These are phyloP conservation scores for Contarinia nasturtii DNA, from an alignment of 1,140 invertebrate genomes.

Conservation along the genomic window DNA sequence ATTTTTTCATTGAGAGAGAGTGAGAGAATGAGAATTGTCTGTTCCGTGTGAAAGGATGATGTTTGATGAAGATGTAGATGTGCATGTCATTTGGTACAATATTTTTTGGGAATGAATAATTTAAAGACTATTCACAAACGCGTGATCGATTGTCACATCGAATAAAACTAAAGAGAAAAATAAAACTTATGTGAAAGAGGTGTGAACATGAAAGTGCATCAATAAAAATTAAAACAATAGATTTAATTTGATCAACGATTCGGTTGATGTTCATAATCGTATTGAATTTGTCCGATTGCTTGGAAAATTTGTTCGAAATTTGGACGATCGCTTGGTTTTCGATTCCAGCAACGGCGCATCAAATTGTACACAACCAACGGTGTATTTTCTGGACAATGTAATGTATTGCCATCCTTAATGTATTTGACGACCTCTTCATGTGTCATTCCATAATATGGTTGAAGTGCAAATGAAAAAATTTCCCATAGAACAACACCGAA, in stretches of 20 bases:
- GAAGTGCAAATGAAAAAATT: constrained; percentile 82
- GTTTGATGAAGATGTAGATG: too few species aligned
- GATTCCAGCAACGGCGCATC: constrained; percentile 86
- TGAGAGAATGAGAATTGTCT: too few species aligned
- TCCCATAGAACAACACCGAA: constrained; percentile 88
- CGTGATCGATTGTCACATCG: too few species aligned
- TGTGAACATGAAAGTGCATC: too few species aligned
- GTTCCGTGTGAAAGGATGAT: too few species aligned
- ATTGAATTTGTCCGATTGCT: constrained; percentile 36
- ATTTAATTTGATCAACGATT: background rate
- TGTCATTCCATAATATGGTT: constrained; percentile 88
- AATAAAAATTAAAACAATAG: too few species aligned
- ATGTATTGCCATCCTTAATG: constrained; percentile 75
- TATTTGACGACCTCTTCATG: constrained; percentile 88
- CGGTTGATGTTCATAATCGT: constrained; percentile 3
- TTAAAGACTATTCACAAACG: too few species aligned
- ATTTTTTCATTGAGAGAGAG: too few species aligned
- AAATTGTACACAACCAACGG: constrained; percentile 78
- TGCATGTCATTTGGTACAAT: too few species aligned
- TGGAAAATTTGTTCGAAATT: constrained; percentile 59
- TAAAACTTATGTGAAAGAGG: too few species aligned
- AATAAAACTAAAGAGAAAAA: too few species aligned
- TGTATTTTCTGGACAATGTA: constrained; percentile 75
- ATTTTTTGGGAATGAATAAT: too few species aligned
- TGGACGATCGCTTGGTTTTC: constrained; percentile 63